phyloP scores from a whole-genome alignment of 2,797 vertebrate species.

The Dendrocincla fuliginosa region DNA sequence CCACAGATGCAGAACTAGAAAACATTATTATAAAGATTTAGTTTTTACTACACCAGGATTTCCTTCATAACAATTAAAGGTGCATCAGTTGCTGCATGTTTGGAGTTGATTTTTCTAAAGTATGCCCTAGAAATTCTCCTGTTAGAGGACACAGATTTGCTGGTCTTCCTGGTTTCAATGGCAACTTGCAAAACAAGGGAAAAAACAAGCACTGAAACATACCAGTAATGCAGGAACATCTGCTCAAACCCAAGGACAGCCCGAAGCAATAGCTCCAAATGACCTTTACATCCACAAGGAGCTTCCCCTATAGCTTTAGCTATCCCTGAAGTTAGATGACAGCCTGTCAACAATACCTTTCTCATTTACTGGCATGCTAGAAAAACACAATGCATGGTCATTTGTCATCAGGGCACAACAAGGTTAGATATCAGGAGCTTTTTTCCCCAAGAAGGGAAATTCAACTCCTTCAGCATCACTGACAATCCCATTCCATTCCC shows the following conservation, averaged over 20 bases:
- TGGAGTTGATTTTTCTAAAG: neutral
- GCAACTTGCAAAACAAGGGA: neutral
- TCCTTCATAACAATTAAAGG: neutral
- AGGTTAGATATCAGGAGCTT: neutral
- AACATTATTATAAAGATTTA: neutral
- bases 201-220: neutral
- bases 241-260: neutral
- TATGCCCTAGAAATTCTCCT: neutral
- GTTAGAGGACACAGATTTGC: neutral
- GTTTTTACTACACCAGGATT: neutral
- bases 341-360: neutral
- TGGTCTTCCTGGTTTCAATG: neutral
- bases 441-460: neutral
- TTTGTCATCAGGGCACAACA: neutral
- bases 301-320: neutral
- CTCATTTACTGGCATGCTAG: neutral
- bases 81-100: rapidly evolving
- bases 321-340: neutral
- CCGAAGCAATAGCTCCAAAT: neutral
- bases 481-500: neutral
- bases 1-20: neutral
- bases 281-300: neutral
- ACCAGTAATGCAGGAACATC: neutral
- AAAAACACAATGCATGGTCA: neutral
- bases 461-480: neutral